Evolutionary conservation across 2,888 invertebrate species (phyloP), one percentile per base, ranked within the genome.

Genomic region (Zygaena filipendulae): DNA sequence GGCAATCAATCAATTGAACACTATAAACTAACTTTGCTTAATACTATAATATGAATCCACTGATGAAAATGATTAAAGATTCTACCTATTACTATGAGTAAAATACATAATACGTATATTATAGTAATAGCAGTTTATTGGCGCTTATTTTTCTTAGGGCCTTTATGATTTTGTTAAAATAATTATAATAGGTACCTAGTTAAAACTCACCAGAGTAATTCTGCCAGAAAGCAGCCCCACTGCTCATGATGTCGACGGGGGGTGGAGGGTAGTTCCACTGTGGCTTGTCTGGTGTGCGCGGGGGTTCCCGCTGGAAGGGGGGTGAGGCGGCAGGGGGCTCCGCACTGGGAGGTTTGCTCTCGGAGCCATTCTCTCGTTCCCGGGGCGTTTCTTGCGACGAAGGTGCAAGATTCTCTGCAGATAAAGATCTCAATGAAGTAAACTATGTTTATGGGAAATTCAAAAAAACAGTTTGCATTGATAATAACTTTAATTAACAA

Each of bases 121-220:
- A n/a, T n/a, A n/a, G n/a, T n/a, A n/a, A n/a, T n/a, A n/a, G n/a
- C n/a, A n/a, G n/a, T n/a, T n/a, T n/a, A n/a, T n/a, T n/a, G n/a
- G n/a, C n/a, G n/a, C n/a, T n/a, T n/a, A n/a, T n/a, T n/a, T n/a
- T n/a, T n/a, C n/a, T n/a, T n/a, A n/a, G n/a, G n/a, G n/a, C n/a
- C n/a, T n/a, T n/a, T n/a, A n/a, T n/a, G n/a, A n/a, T n/a, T n/a
- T n/a, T n/a, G n/a, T n/a, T n/a, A n/a, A n/a, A n/a, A n/a, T n/a
- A n/a, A n/a, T n/a, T n/a, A n/a, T n/a, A n/a, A n/a, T n/a, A n/a
- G n/a, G n/a, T n/a, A n/a, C n/a, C n/a, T n/a, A n/a, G n/a, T n/a
- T n/a, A n/a, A n/a, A n/a, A 62, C 86, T 84, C 63, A 93, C 92
- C 92, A 58, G 92, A 92, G 75, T 93, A 93, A 66, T 92, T 93